Evolutionary conservation across 1,140 invertebrate genomes (phyloP), one percentile per base, ranked within the genome.

Genomic region (Tigriopus japonicus): DNA sequence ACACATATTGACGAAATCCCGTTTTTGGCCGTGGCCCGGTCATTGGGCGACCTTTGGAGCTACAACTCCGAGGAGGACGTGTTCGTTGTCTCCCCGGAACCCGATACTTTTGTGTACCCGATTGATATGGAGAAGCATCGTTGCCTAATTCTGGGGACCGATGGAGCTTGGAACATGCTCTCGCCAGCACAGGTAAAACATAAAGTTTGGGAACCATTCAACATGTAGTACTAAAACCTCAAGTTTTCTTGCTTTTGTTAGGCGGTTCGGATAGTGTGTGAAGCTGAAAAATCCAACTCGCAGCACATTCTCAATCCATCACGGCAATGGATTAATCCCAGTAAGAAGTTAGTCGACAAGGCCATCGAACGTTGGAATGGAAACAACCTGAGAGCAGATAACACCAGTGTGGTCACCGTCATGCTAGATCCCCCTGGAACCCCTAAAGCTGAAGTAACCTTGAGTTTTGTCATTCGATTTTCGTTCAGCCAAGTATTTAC

Each of bases 71-170:
- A 80, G 52, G 80, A 81, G 65, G 81, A 91, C 69, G 82, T 86
- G 69, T 98, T 95, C 75, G 84, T 95, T 12, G 92, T 98, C 2
- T 94, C 88, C n/a, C 94, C 94, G 0, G 88, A 93, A 71, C 94
- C 94, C 1, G 93, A 98, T 76, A 87, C 95, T 6, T 79, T 81
- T 66, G 88, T 94, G 0, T 75, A 91, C 54, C 77, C 82, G 52
- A 83, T 97, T 62, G 85, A 96, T 72, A 83, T 87, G 0, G 78
- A 76, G 17, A 72, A 72, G 65, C 83, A 79, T 69, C 81, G 86
- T 66, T 97, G 91, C 74, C 75, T 98, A 1, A 87, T 98, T 60
- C 85, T 97, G 66, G 94, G 87, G 60, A 94, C 90, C 1, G 94
- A 98, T 74, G 94, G 94, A 5, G 72, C 97, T 10, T 97, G 90